Percentiles rank a stretch among this genome's conserved stretches.
phyloP scores from a whole-genome alignment of 2,797 vertebrate species.

The Danio choprae region DNA sequence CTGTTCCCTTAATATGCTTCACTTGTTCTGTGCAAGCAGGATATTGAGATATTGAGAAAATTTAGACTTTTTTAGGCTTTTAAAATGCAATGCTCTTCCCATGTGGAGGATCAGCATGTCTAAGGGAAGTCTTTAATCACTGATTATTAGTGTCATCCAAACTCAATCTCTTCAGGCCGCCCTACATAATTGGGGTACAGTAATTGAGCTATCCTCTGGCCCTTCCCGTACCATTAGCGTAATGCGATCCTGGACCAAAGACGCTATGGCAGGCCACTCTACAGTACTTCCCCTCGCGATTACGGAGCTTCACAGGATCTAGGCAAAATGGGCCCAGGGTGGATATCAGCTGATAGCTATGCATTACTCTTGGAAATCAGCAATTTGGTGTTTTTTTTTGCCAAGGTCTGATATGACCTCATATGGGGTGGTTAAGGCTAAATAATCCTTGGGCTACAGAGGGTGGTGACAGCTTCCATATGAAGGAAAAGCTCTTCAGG shows the following conservation, averaged over 20 bases:
- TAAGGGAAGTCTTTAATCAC: slow-evolving; percentile 72
- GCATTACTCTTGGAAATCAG: slow-evolving; percentile 44
- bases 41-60: too few relatives aligned
- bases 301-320: slow-evolving; percentile 64
- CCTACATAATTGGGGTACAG: slow-evolving; percentile 64
- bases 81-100: slow-evolving; percentile 44
- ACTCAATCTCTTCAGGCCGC: slow-evolving; percentile 48
- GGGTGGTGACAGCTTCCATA: slow-evolving; percentile 8
- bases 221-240: slow-evolving; percentile 67
- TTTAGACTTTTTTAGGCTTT: too few relatives aligned
- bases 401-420: slow-evolving; percentile 3
- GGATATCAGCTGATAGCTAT: slow-evolving; percentile 36
- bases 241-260: slow-evolving; percentile 66
- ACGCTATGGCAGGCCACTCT: slow-evolving; percentile 49
- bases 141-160: slow-evolving; percentile 48
- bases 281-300: slow-evolving; percentile 59
- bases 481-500: slow-evolving; percentile 4
- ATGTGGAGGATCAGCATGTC: slow-evolving; percentile 7
- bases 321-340: slow-evolving; percentile 46
- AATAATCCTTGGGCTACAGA: not conserved
- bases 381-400: not conserved
- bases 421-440: not conserved
- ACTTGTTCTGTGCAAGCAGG: not conserved
- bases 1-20: not conserved
- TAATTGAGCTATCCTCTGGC: slow-evolving; percentile 70